Evolutionary conservation across 1,140 invertebrate genomes (phyloP).

Genomic region (Brachionus calyciflorus): DNA sequence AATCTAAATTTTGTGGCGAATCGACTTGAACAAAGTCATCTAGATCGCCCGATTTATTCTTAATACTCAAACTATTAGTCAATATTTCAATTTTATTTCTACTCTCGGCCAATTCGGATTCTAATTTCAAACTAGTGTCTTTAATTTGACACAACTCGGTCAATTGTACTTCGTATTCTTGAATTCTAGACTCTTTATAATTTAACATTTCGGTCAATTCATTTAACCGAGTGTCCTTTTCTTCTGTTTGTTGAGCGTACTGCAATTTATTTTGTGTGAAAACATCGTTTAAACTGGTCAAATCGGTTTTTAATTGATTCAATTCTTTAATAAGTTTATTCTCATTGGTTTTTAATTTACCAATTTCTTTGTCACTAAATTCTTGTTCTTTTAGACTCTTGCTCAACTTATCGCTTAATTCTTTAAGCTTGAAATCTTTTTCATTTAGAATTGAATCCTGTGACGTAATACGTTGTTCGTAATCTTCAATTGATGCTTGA

Average conservation of each 20-base stretch:
- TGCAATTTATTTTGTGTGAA: background rate
- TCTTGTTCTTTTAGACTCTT: constrained; percentile 12
- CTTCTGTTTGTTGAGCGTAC: background rate
- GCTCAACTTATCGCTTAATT: background rate
- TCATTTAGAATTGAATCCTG: background rate
- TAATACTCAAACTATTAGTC: constrained; percentile 4
- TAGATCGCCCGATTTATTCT: background rate
- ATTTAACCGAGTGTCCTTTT: background rate
- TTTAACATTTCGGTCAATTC: background rate
- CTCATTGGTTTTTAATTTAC: constrained; percentile 23
- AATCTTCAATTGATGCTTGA: background rate
- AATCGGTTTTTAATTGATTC: background rate
- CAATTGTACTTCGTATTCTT: background rate
- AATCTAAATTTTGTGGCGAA: background rate
- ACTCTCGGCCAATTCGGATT: background rate
- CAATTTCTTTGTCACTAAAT: constrained; percentile 2
- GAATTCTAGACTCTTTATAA: background rate
- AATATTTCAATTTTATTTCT: background rate
- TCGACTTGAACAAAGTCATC: constrained; percentile 29
- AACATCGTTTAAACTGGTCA: constrained; percentile 8
- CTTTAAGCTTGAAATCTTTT: constrained; percentile 9
- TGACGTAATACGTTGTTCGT: background rate
- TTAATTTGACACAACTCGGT: background rate
- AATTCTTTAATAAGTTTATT: constrained; percentile 10
- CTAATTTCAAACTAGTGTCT: background rate